Base-by-base conservation (phyloP, 2,113 vertebrate species). In the Lampris incognitus region DNA sequence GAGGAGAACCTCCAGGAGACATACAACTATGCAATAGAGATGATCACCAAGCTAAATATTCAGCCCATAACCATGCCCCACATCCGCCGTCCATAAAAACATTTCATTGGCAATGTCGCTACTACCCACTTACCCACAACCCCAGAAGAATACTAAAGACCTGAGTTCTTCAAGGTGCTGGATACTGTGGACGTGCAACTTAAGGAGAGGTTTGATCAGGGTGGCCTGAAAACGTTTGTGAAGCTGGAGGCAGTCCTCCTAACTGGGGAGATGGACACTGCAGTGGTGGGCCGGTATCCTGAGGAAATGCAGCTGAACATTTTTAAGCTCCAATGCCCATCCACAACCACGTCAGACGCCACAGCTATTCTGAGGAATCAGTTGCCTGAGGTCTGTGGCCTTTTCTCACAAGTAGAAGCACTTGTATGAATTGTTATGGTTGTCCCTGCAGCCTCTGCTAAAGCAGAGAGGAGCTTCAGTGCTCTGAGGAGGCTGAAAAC, bases 401-500 rank as follows among this genome's bases (percentile, higher is more conserved):
- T 66, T 9, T 77, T 77, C 46, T 41, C 36, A 1, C 40, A 77
- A 48, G 62, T 75, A 6, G 55, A 68, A 40, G 37, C 44, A 6
- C 46, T 75, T 37, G 13, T 54, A 9, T 4, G 48, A 44, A 37
- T 76, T 6, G 55, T 76, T 3, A 11, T 76, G 13, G 57, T 75
- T 13, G 46, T 74, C 3, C 55, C 55, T 37, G 63, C 46, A 42
- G 66, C 55, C 38, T 67, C 64, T 59, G 42, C 74, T 55, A 51
- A 77, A 49, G 66, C 51, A 9, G 66, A 77, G 41, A 55, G 66
- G 50, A 55, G 74, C 42, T 69, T 67, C 73, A 60, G 64, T 46
- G 49, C 42, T 38, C 66, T 76, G 41, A 39, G 74, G 24, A 55
- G 56, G 50, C 65, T 69, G 52, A 68, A 68, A 41, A 76, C 66